phyloP scores from a whole-genome alignment of 1,140 invertebrate species.

The Orius insidiosus region DNA sequence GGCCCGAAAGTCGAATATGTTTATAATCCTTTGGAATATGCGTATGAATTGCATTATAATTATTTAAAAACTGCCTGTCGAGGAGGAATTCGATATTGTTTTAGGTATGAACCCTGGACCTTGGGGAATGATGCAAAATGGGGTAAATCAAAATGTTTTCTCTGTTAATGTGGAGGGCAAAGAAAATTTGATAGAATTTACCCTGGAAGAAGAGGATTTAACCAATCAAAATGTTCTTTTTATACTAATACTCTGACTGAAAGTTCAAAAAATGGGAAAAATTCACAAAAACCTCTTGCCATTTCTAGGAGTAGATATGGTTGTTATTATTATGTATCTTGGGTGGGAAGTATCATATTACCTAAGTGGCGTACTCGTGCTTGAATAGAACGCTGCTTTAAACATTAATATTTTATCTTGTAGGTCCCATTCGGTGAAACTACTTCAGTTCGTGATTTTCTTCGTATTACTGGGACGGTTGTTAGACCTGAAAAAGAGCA shows the following conservation, averaged over 20 bases:
- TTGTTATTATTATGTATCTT: too few species aligned
- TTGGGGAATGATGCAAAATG: constrained; percentile 87
- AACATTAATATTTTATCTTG: constrained; percentile 9
- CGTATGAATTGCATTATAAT: constrained; percentile 47
- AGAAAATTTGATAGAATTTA: too few species aligned
- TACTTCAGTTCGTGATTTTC: constrained; percentile 54
- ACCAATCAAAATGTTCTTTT: too few species aligned
- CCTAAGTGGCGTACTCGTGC: too few species aligned
- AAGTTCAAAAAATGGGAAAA: too few species aligned
- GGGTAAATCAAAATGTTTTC: constrained; percentile 35
- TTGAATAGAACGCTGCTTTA: too few species aligned
- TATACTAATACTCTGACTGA: too few species aligned
- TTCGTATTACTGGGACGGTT: constrained; percentile 52
- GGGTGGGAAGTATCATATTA: too few species aligned
- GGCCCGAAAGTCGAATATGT: constrained; percentile 38
- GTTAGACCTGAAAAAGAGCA: constrained; percentile 51
- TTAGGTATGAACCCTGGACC: constrained; percentile 89
- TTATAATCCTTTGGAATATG: constrained; percentile 77
- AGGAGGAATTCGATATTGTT: constrained; percentile 54
- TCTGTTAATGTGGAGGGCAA: too few species aligned
- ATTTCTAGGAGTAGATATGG: too few species aligned
- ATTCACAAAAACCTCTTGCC: too few species aligned
- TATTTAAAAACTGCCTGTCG: constrained; percentile 51
- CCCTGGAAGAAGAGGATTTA: too few species aligned
- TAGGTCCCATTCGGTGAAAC: constrained; percentile 83